Evolutionary conservation across 2,888 invertebrate genomes (phyloP).

Genomic region (Pristionchus japonicus): DNA sequence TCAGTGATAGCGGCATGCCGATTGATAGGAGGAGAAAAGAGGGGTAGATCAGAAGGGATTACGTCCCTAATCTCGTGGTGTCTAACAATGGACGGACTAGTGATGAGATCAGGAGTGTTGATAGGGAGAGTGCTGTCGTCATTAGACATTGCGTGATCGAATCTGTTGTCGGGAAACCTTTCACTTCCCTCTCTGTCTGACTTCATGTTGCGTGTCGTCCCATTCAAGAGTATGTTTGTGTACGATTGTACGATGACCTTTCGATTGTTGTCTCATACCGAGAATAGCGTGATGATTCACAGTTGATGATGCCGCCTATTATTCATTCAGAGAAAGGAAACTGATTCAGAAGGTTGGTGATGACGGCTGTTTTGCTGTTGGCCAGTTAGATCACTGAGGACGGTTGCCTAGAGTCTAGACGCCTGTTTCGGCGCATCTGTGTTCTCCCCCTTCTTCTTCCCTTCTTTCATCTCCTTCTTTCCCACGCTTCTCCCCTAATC

Average conservation of each 20-base stretch:
- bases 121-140: background rate
- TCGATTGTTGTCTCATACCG: background rate
- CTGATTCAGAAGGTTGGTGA: background rate
- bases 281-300: background rate
- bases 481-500: constrained; percentile 10
- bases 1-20: background rate
- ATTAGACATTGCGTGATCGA: background rate
- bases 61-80: background rate
- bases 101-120: background rate
- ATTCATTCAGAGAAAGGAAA: background rate
- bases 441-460: background rate
- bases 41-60: background rate
- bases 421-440: background rate
- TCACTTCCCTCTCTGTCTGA: too few species aligned
- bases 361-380: background rate
- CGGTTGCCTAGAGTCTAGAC: background rate
- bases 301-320: background rate
- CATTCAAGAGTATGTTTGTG: background rate
- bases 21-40: background rate
- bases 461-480: background rate
- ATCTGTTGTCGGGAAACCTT: background rate
- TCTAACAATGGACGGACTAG: too few species aligned
- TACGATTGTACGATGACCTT: background rate
- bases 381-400: background rate
- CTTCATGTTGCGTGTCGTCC: background rate